Base-by-base conservation (phyloP, 2,888 invertebrate genomes). In the Philereme transversata region DNA sequence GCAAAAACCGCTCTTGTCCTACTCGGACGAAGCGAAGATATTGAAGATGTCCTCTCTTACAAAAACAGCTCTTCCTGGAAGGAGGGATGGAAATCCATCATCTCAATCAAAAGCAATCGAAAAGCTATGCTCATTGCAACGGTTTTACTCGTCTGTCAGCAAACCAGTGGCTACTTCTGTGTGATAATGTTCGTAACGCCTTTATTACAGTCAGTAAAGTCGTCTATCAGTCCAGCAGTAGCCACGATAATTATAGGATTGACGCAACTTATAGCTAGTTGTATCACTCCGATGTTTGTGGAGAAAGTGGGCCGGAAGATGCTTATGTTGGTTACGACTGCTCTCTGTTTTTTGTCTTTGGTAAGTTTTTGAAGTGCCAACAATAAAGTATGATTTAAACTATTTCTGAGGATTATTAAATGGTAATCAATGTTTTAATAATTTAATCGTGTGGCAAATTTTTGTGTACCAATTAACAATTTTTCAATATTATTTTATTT, bases 231-330 rank as follows among this genome's bases (percentile, higher is more conserved):
- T 4, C 73, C 85, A 0, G 64, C 77, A 57, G 61, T 85, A 56
- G 81, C 81, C 0, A 83, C 83, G 3, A 83, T 85, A 3, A 72
- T 83, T 5, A 77, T 84, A 33, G 83, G 81, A 9, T 38, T 77
- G 0, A 81, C 81, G 0, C 81, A 83, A 57, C 36, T 85, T 0
- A 35, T 64, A 0, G 75, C 83, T 0, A 79, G 81, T 41, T 62
- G 43, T 3, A 62, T 84, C 1, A 73, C 84, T 0, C 82, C 84
- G 0, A 52, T 82, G 4, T 77, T 82, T 45, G 77, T 86, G 0
- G 86, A 86, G 38, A 76, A 75, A 64, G 60, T 68, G 68, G 85
- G 86, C 35, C 76, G 86, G 36, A 80, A 68, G 52, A 53, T 62
- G 3, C 60, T 87, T 4, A 41, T 87, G n/a, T 51, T 82, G 7